Evolutionary conservation across 2,888 invertebrate species (phyloP).

Genomic region (Sclerodermus sp.): DNA sequence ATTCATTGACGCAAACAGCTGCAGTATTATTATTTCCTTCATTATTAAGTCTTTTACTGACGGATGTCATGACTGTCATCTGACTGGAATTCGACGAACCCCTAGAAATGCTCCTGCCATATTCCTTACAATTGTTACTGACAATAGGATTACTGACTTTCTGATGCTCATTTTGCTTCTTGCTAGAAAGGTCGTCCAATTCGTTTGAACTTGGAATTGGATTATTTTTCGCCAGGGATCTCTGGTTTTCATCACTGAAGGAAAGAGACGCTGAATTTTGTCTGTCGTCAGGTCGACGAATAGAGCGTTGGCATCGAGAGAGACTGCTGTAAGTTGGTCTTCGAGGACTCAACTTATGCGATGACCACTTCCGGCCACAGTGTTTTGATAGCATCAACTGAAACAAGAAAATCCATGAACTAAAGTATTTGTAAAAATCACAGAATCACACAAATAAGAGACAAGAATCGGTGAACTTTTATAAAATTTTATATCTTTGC

Average conservation of each 20-base stretch:
- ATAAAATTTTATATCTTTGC: constrained; percentile 7
- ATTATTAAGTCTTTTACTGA: constrained; percentile 34
- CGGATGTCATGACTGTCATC: constrained; percentile 43
- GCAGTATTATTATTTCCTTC: constrained; percentile 38
- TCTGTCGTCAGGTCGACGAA: constrained; percentile 29
- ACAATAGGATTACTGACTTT: background rate
- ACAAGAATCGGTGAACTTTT: no score
- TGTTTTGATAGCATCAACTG: constrained; percentile 58
- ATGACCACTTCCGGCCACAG: constrained; percentile 44
- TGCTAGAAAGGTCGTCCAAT: constrained; percentile 8
- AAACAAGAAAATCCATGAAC: constrained; percentile 21
- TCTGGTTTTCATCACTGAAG: constrained; percentile 40
- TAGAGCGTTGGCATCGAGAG: constrained; percentile 35
- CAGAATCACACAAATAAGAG: background rate
- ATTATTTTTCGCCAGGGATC: constrained; percentile 1
- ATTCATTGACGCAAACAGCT: constrained; percentile 37
- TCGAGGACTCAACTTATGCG: constrained; percentile 29
- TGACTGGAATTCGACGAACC: constrained; percentile 48
- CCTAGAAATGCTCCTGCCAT: constrained; percentile 30
- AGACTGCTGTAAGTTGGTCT: constrained; percentile 50
- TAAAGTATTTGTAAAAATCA: background rate
- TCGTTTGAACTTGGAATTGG: constrained; percentile 9
- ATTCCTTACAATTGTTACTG: constrained; percentile 6
- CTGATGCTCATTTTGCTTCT: background rate
- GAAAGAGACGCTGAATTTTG: constrained; percentile 41